Percentiles rank a stretch among this genome's conserved stretches.
These are phyloP conservation scores for Chunga burmeisteri DNA, from an alignment of 2,113 vertebrate genomes.

Conservation along the genomic window DNA sequence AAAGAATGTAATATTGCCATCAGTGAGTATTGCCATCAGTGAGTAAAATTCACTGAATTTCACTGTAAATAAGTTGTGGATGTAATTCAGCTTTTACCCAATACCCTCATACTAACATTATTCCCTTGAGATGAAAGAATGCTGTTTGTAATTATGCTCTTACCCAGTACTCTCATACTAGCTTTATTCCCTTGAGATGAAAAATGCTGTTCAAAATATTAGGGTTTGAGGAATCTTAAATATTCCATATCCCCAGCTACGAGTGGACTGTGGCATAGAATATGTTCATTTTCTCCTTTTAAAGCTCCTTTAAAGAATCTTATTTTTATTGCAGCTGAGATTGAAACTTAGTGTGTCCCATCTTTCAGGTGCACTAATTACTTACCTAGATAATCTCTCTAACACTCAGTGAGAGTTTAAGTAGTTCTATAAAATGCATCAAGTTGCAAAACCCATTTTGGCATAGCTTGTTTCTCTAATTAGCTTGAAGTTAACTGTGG, in stretches of 20 bases:
- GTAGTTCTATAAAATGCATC: background rate
- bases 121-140: background rate
- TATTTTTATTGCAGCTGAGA: background rate
- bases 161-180: background rate
- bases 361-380: conserved; percentile 2
- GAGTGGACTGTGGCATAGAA: background rate
- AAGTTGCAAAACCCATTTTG: background rate
- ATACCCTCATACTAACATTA: background rate
- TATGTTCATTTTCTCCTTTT: background rate
- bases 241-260: background rate
- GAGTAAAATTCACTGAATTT: background rate
- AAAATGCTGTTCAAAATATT: background rate
- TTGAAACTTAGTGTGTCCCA: background rate
- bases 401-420: background rate
- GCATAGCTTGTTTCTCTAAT: background rate
- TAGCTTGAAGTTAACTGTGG: background rate
- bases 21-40: background rate
- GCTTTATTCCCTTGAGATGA: background rate
- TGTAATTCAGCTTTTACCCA: background rate
- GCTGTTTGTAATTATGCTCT: background rate
- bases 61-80: background rate
- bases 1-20: background rate
- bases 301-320: background rate
- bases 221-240: background rate
- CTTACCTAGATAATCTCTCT: background rate